These are phyloP conservation scores for Autographa pulchrina DNA, from an alignment of 2,888 invertebrate genomes.

Conservation along the genomic window DNA sequence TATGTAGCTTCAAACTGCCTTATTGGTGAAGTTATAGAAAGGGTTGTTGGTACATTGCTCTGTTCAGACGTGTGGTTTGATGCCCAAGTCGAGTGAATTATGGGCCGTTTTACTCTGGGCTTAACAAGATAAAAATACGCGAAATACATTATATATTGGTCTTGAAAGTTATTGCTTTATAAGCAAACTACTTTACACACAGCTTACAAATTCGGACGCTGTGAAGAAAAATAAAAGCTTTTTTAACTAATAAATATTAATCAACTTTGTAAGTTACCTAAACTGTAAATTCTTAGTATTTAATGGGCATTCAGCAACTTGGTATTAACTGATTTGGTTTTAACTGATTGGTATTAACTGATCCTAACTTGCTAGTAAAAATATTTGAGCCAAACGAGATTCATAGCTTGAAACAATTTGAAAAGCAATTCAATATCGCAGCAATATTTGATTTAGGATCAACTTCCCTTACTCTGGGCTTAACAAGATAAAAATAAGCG, in stretches of 20 bases:
- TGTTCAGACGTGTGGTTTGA: not conserved
- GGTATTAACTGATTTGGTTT: too few relatives aligned
- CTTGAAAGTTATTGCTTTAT: not conserved
- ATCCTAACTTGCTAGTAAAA: conserved; percentile 25
- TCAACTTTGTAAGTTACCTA: too few relatives aligned
- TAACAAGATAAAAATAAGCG: not conserved
- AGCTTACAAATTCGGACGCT: too few relatives aligned
- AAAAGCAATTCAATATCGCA: conserved; percentile 64
- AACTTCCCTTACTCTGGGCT: conserved; percentile 61
- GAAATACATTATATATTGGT: not conserved
- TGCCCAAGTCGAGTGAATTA: not conserved
- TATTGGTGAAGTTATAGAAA: conserved; percentile 5
- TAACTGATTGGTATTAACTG: too few relatives aligned
- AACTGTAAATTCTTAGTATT: too few relatives aligned
- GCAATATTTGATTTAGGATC: conserved; percentile 71
- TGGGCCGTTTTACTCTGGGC: not conserved
- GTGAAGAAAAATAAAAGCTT: too few relatives aligned
- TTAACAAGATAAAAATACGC: not conserved
- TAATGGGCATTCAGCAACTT: too few relatives aligned
- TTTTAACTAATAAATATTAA: too few relatives aligned
- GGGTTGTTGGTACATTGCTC: not conserved
- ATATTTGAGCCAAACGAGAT: conserved; percentile 39
- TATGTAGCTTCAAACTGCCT: conserved; percentile 39
- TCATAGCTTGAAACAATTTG: conserved; percentile 64
- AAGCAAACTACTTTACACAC: not conserved